A percentile compares a stretch with the other conserved stretches of the same genome.
These are phyloP conservation scores for Forficula auricularia DNA, from an alignment of 1,140 invertebrate genomes.

Conservation along the genomic window DNA sequence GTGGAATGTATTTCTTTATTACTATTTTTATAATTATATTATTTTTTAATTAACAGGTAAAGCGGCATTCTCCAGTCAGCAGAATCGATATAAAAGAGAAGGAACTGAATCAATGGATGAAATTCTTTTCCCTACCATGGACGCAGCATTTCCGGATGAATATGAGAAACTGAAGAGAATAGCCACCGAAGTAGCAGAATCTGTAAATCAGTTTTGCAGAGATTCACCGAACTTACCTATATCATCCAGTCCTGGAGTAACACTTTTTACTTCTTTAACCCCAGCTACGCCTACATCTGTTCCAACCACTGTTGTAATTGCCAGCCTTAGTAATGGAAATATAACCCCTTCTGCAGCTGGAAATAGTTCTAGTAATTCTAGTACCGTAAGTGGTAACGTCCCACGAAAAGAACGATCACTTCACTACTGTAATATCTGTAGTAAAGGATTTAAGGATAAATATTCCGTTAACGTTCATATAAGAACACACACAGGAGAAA, in stretches of 20 bases:
- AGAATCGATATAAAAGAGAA: too few species aligned
- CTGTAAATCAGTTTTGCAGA: constrained; percentile 33
- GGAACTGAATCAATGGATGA: constrained; percentile 15
- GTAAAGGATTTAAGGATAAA: constrained; percentile 84
- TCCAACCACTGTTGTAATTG: constrained; percentile 29
- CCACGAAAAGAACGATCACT: constrained; percentile 60
- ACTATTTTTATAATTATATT: too few species aligned
- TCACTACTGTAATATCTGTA: constrained; percentile 80
- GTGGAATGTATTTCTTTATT: too few species aligned
- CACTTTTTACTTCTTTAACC: too few species aligned
- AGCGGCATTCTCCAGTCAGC: background rate
- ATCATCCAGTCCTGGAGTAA: constrained; percentile 22
- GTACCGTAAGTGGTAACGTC: constrained; percentile 11
- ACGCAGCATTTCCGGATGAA: constrained; percentile 38
- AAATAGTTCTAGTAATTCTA: too few species aligned
- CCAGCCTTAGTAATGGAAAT: too few species aligned
- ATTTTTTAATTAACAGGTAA: constrained; percentile 17
- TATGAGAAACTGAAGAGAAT: constrained; percentile 47
- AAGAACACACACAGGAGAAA: constrained; percentile 76
- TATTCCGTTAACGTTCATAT: constrained; percentile 86
- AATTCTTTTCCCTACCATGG: constrained; percentile 19
- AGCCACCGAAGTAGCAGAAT: constrained; percentile 22
- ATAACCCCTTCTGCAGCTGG: too few species aligned
- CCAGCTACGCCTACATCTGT: constrained; percentile 14
- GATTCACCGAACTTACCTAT: constrained; percentile 30